Base-by-base conservation (phyloP, 2,113 vertebrate species). In the Pelecanus crispus region DNA sequence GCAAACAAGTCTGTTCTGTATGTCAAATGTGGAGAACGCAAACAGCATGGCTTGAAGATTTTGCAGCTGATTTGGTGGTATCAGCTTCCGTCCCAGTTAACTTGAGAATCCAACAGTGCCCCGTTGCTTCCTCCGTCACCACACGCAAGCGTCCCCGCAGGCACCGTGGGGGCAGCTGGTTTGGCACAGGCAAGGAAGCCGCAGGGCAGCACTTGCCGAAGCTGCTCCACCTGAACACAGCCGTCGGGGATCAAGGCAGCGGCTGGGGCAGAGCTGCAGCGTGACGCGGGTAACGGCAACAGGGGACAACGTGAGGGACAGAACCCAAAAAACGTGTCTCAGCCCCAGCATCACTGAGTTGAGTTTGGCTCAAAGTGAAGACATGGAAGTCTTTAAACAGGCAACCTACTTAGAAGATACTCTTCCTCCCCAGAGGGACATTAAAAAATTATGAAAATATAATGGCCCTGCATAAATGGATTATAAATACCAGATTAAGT, bases 81-180 rank as follows among this genome's bases (percentile, higher is more conserved):
- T 3, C 31, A 47, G 31, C 55, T 56, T 47, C 53, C 49, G 68
- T 0, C 29, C 9, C 17, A 22, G 8, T 12, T 25, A 70, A 36
- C 61, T 5, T 31, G 24, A 40, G 29, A 89, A 31, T 45, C 9
- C 44, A 59, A 6, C 17, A 25, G n/a, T n/a, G 15, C 11, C 25
- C 9, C 14, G 4, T 0, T 1, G 49, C 78, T 49, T 59, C 32
- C 8, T 19, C 65, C 29, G 22, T 40, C n/a, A n/a, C 28, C 25
- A 36, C 14, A 24, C 0, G 0, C n/a, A 1, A 10, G 14, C 2
- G 19, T 55, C 25, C 73, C 45, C 0, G 1, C 25, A 16, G 49
- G 50, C 32, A 38, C 7, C 11, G 2, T 0, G 4, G 73, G 45
- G 44, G 62, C 42, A 63, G 63, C 32, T 36, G 52, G 40, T 26